Base-by-base conservation (phyloP, 92 coral and sea anemone genomes). In the Blastomussa wellsi region DNA sequence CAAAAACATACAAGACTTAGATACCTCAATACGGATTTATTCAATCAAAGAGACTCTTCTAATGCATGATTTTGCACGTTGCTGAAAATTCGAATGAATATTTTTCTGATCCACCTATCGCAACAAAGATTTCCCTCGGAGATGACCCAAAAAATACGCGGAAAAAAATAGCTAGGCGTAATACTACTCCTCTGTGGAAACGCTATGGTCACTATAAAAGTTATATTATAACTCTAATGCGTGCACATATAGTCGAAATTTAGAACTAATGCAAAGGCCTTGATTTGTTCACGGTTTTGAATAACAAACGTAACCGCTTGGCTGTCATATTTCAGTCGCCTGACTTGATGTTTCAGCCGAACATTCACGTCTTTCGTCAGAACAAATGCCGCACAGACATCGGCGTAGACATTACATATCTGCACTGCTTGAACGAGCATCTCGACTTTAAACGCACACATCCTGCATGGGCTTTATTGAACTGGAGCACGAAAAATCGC, bases 401-500 rank as follows among this genome's bases (percentile, higher is more conserved):
- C 75, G 35, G 36, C 88, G 76, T 84, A 77, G 1, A 39, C 81
- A n/a, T 77, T 64, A 29, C 88, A 84, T 33, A 85, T 77, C 76
- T 77, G 73, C 3, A 76, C 71, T 11, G 82, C 81, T 35, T 84
- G 81, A 5, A 78, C 37, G 49, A 85, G 67, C 12, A 74, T 76
- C 29, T 68, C 17, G 51, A 85, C 77, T 28, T 85, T 65, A n/a
- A 48, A 70, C 62, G 77, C 26, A 17, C 88, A 85, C 76, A 52
- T 72, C 31, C 70, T 49, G n/a, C n/a, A n/a, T n/a, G 35, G 35
- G 77, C 39, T 71, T 77, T 42, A 32, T 5, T 4, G 88, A 77
- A 20, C 69, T 65, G 33, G 82, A 57, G 44, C 88, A 85, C 41
- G 88, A 77, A 10, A 85, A 85, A 44, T 85, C 88, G 41, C 83